Evolutionary conservation across 2,888 invertebrate species (phyloP), one percentile per base, ranked within the genome.

Genomic region (Sycophila texana): DNA sequence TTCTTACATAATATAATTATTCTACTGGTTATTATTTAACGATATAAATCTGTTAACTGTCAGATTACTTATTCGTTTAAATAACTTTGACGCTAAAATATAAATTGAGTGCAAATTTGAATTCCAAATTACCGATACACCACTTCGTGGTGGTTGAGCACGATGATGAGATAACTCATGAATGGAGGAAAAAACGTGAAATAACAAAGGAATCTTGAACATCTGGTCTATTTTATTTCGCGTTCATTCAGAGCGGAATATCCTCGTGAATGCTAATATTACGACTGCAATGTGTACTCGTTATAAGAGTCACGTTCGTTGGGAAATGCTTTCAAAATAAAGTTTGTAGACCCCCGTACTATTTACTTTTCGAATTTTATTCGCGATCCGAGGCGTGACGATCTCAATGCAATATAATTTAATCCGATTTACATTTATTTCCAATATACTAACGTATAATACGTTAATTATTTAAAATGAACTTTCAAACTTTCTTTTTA

Each of bases 271-370:
- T 65, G 22, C 39, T 74, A 26, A 74, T 57, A 20, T n/a, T 14
- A 53, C 14, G 51, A 51, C 63, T 39, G 58, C 39, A 22, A 20
- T 58, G 49, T 18, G 49, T 18, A 20, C 61, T 66, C 20, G 16
- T 53, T 60, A 60, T 53, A 60, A 73, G 30, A 67, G 67, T 78
- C 55, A 73, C 61, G 68, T 60, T 57, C 22, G 18, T 78, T 78
- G 61, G 20, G 77, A 68, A 73, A 78, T 49, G 49, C 18, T 18
- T 73, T 53, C 20, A 53, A 67, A 60, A 71, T 47, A 14, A 26
- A 51, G 51, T 55, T 68, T 60, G 60, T 73, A 49, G 22, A 65
- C 22, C 58, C 53, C 4, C 13, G 47, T 14, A 18, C 47, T 70
- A 57, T 76, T 47, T 26, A 57, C 51, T 65, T 65, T 71, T 55